Percentiles rank a stretch among this genome's conserved stretches.
phyloP scores from a whole-genome alignment of 2,113 vertebrate species.

The Cricetomys ansorgei region DNA sequence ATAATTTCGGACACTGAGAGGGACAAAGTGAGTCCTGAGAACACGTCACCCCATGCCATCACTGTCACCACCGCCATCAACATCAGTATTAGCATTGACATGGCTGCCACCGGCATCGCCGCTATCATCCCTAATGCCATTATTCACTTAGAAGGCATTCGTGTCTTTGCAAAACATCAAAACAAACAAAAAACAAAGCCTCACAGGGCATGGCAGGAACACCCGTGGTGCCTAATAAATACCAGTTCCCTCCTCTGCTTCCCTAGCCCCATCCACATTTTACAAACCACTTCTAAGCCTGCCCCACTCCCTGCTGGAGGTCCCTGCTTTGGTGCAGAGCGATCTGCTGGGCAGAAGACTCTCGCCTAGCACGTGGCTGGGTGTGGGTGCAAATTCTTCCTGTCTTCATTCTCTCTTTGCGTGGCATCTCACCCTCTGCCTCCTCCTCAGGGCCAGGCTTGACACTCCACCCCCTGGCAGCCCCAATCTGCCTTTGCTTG shows the following conservation, averaged over 20 bases:
- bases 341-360: background rate
- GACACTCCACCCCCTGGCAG: background rate
- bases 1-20: background rate
- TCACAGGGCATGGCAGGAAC: rapidly evolving
- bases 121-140: background rate
- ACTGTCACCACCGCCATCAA: background rate
- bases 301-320: background rate
- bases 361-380: background rate
- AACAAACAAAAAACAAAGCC: background rate
- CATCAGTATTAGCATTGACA: background rate
- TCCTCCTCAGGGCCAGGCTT: background rate
- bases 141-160: background rate
- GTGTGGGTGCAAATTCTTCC: background rate
- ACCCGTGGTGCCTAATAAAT: background rate
- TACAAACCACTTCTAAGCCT: background rate
- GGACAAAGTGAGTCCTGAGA: background rate
- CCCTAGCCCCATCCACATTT: background rate
- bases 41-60: background rate
- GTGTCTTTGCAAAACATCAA: background rate
- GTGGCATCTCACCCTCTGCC: rapidly evolving
- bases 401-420: background rate
- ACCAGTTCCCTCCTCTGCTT: background rate
- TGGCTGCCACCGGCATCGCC: background rate
- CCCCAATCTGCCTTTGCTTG: background rate
- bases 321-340: background rate